These are phyloP conservation scores for Catostylus mosaicus DNA, from an alignment of 30 jellyfish, hydroid and myxozoan genomes.

Conservation along the genomic window DNA sequence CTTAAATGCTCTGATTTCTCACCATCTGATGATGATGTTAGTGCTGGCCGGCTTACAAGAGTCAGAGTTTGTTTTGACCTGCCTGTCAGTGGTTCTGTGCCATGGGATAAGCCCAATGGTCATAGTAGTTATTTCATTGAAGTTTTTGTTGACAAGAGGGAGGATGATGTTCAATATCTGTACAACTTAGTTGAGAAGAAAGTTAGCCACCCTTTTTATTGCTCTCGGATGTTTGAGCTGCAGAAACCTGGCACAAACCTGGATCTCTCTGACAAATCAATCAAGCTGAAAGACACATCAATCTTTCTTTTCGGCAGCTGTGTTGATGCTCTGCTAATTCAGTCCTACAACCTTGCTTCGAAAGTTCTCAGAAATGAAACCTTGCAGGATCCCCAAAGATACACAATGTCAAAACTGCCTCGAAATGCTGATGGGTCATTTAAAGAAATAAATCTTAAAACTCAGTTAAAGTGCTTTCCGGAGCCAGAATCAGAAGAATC, in stretches of 20 bases:
- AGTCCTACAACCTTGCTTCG: slow-evolving; percentile 53
- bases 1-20: slow-evolving; percentile 24
- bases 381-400: slow-evolving; percentile 9
- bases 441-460: slow-evolving; percentile 1
- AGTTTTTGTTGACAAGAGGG: slow-evolving; percentile 68
- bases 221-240: slow-evolving; percentile 29
- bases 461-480: slow-evolving; percentile 20
- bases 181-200: slow-evolving; percentile 40
- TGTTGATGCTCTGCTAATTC: slow-evolving; percentile 57
- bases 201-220: slow-evolving; percentile 45
- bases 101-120: slow-evolving; percentile 17
- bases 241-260: slow-evolving; percentile 46
- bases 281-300: slow-evolving; percentile 41
- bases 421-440: slow-evolving; percentile 58
- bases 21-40: slow-evolving; percentile 57
- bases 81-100: slow-evolving; percentile 43
- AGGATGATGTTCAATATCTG: slow-evolving; percentile 48
- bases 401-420: slow-evolving; percentile 39
- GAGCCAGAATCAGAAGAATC: background rate
- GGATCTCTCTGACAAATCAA: slow-evolving; percentile 50
- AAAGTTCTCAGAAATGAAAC: background rate
- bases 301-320: slow-evolving; percentile 54
- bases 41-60: slow-evolving; percentile 60
- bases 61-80: slow-evolving; percentile 43
- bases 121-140: slow-evolving; percentile 39